These are phyloP conservation scores for Taurulus bubalis DNA, from an alignment of 2,113 vertebrate genomes.

Conservation along the genomic window DNA sequence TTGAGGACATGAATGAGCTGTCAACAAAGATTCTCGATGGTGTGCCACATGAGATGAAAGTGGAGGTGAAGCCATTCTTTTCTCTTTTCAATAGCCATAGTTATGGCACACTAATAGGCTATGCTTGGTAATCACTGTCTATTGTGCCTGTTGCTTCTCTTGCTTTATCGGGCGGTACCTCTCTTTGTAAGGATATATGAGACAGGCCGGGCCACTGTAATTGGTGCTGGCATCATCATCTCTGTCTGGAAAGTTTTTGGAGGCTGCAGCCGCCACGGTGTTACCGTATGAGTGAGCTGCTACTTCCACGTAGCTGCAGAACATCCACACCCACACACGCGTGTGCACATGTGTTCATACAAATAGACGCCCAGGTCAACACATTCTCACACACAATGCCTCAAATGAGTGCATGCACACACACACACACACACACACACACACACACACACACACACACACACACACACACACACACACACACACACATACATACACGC, in stretches of 20 bases:
- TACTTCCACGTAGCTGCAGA: slow-evolving; percentile 20
- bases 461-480: too few species aligned
- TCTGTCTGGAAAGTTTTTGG: slow-evolving; percentile 64
- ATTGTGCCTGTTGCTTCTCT: slow-evolving; percentile 81
- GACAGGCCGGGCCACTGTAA: slow-evolving; percentile 73
- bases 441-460: too few species aligned
- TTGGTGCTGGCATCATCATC: slow-evolving; percentile 76
- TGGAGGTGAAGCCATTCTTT: slow-evolving; percentile 82
- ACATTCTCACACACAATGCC: not conserved
- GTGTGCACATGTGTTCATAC: not conserved
- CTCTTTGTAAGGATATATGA: slow-evolving; percentile 75
- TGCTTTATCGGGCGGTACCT: slow-evolving; percentile 69
- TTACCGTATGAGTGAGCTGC: not conserved
- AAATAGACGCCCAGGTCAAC: not conserved
- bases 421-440: slow-evolving; percentile 12
- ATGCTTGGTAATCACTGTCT: slow-evolving; percentile 80
- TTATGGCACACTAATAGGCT: slow-evolving; percentile 81
- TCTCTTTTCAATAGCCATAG: slow-evolving; percentile 79
- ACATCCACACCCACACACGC: slow-evolving; percentile 6
- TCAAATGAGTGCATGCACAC: not conserved
- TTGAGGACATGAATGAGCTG: slow-evolving; percentile 75
- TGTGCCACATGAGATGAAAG: slow-evolving; percentile 78
- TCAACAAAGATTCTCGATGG: slow-evolving; percentile 79
- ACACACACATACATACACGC: too few species aligned
- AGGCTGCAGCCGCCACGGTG: slow-evolving; percentile 25